Percentiles rank a stretch among this genome's conserved stretches.
These are phyloP conservation scores for Rhorus exstirpatorius DNA, from an alignment of 2,888 invertebrate species.

Conservation along the genomic window DNA sequence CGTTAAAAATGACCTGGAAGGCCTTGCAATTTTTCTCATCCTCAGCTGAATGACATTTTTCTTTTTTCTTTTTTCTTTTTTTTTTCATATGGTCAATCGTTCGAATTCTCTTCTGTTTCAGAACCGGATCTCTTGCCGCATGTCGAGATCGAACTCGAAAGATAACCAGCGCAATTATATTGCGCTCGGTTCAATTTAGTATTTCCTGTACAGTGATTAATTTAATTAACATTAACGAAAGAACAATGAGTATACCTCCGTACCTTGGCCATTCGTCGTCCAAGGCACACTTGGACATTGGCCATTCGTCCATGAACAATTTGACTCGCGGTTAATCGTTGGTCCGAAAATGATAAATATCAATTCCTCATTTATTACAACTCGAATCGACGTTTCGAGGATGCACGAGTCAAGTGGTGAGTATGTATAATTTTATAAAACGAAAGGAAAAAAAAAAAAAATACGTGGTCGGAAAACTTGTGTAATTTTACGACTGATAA, in stretches of 20 bases:
- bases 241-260: constrained; percentile 54
- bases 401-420: constrained; percentile 7
- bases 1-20: too few relatives aligned
- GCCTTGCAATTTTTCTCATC: too few relatives aligned
- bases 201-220: constrained; percentile 65
- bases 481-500: constrained; percentile 39
- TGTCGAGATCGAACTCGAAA: constrained; percentile 82
- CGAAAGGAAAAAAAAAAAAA: too few relatives aligned
- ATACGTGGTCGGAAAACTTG: too few relatives aligned
- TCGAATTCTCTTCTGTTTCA: constrained; percentile 76
- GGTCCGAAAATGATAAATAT: background rate
- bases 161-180: constrained; percentile 68
- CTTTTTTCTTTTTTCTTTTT: constrained; percentile 12
- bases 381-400: background rate
- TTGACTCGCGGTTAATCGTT: constrained; percentile 22
- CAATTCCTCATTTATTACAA: too few relatives aligned
- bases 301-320: constrained; percentile 23
- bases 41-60: background rate
- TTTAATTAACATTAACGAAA: constrained; percentile 50
- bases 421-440: constrained; percentile 29
- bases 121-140: constrained; percentile 84
- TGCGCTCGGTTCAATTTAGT: constrained; percentile 6
- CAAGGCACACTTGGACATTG: too few relatives aligned
- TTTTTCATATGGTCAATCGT: background rate
- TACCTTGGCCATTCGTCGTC: constrained; percentile 36